A percentile compares a stretch with the other conserved stretches of the same genome.
Conservation (phyloP, 2,888 invertebrate genomes). For the Dusona sp. region DNA sequence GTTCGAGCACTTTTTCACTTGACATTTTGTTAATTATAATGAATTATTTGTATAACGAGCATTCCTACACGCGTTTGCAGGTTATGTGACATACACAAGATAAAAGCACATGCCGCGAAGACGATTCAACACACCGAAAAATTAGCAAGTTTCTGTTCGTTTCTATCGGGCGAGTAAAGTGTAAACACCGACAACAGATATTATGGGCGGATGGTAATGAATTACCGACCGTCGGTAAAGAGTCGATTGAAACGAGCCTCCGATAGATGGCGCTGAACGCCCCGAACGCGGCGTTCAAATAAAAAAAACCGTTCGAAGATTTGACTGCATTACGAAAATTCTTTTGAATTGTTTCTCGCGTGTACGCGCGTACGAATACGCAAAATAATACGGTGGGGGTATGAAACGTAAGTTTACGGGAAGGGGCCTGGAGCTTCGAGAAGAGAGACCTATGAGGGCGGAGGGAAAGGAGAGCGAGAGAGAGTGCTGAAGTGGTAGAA, state of each 20-base stretch:
- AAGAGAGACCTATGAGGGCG: background rate
- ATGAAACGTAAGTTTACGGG: background rate
- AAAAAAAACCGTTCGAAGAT: background rate
- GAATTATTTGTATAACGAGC: conserved; percentile 28
- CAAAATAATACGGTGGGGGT: background rate
- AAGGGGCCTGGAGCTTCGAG: background rate
- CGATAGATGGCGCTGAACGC: background rate
- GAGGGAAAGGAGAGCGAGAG: background rate
- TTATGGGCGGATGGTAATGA: background rate
- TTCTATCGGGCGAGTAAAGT: background rate
- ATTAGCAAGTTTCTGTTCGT: background rate
- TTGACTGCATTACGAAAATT: background rate
- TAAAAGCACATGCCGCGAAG: background rate
- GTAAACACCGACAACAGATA: background rate
- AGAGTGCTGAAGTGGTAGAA: background rate
- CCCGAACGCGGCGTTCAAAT: background rate
- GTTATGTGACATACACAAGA: conserved; percentile 32
- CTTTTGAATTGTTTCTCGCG: background rate
- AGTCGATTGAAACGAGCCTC: background rate
- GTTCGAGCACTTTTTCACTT: conserved; percentile 69
- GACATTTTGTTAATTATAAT: conserved; percentile 71
- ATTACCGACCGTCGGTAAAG: background rate
- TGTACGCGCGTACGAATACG: background rate
- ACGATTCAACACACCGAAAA: background rate
- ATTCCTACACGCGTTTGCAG: conserved; percentile 3